phyloP scores from a whole-genome alignment of 2,797 vertebrate genomes.

The Erpetoichthys calabaricus region DNA sequence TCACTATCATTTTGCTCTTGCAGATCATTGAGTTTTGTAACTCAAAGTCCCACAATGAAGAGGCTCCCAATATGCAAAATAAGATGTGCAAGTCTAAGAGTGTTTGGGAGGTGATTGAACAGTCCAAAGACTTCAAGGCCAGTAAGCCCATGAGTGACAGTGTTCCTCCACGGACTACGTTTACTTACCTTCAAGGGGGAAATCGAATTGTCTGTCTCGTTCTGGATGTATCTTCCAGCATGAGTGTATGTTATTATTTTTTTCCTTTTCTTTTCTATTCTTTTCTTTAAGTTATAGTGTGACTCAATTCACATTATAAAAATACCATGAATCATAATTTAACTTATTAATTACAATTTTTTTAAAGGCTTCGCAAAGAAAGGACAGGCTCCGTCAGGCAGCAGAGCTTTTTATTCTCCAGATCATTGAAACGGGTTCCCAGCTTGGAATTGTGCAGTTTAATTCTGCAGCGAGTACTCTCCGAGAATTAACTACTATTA shows the following conservation, averaged over 20 bases:
- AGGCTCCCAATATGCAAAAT: slow-evolving; percentile 45
- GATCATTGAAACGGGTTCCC: slow-evolving; percentile 30
- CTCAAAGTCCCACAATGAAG: slow-evolving; percentile 33
- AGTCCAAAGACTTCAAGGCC: slow-evolving; percentile 28
- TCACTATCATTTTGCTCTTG: neutral
- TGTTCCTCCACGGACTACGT: slow-evolving; percentile 22
- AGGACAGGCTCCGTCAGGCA: slow-evolving; percentile 29
- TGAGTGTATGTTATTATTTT: slow-evolving; percentile 16
- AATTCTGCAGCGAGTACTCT: slow-evolving; percentile 17
- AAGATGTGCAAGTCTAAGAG: slow-evolving; percentile 36
- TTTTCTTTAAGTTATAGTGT: slow-evolving; percentile 20
- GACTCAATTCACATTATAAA: slow-evolving; percentile 15
- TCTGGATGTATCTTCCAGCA: slow-evolving; percentile 46
- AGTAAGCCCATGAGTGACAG: slow-evolving; percentile 13
- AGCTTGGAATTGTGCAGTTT: slow-evolving; percentile 37
- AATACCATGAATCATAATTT: neutral
- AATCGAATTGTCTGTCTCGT: slow-evolving; percentile 38
- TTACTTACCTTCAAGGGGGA: slow-evolving; percentile 31
- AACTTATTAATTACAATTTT: neutral
- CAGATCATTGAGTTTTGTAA: slow-evolving; percentile 44
- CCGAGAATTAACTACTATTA: slow-evolving; percentile 23
- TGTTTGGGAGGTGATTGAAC: slow-evolving; percentile 35
- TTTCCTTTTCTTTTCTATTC: too few relatives aligned
- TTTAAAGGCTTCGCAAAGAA: slow-evolving; percentile 8
- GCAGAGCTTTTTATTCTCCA: slow-evolving; percentile 37